phyloP scores from a whole-genome alignment of 2,797 vertebrate species.

The Nasua narica region DNA sequence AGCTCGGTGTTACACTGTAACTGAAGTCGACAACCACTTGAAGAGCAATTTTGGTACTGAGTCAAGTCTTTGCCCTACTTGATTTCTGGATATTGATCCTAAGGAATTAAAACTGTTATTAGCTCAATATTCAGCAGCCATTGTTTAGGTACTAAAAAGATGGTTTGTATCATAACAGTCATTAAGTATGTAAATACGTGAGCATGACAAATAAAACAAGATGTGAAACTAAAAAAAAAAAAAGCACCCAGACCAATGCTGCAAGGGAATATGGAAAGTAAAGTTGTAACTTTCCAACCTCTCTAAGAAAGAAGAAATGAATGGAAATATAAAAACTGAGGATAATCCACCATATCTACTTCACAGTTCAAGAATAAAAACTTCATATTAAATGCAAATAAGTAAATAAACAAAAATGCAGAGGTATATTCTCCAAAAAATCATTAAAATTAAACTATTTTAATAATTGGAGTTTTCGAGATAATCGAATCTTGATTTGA shows the following conservation, averaged over 20 bases:
- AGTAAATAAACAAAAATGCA: neutral
- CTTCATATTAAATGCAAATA: neutral
- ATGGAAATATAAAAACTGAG: neutral
- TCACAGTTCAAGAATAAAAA: neutral
- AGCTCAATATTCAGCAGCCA: neutral
- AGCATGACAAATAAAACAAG: conserved; percentile 32
- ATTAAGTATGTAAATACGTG: conserved; percentile 24
- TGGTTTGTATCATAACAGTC: neutral
- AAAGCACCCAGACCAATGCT: neutral
- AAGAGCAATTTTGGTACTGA: neutral
- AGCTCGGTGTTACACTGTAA: too few relatives aligned
- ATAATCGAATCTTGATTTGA: too few relatives aligned
- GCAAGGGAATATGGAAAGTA: neutral
- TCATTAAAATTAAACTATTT: neutral
- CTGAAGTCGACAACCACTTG: too few relatives aligned
- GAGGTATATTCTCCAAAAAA: neutral
- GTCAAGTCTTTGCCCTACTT: neutral
- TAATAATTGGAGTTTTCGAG: neutral
- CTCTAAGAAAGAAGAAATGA: neutral
- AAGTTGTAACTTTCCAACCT: neutral
- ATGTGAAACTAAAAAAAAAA: neutral
- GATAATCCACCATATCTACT: neutral
- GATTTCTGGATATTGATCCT: neutral
- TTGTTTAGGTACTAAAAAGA: neutral
- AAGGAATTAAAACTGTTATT: neutral